Conservation (phyloP, 2,888 invertebrate genomes). For the Rhorus exstirpatorius region DNA sequence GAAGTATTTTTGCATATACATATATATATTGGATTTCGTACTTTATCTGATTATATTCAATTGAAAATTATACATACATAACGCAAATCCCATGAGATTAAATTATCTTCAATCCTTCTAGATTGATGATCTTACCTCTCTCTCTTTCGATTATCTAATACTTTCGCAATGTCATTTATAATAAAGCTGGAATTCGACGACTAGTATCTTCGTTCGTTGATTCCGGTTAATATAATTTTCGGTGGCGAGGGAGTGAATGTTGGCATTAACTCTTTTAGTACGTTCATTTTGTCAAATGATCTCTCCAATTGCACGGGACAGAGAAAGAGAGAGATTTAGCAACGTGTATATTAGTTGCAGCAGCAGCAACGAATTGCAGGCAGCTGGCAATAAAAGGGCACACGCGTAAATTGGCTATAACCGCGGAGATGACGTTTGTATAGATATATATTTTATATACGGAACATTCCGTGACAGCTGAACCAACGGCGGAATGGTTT, state of each 20-base stretch:
- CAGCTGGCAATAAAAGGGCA: constrained; percentile 10
- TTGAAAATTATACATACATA: constrained; percentile 1
- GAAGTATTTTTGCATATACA: background rate
- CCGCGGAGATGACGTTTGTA: background rate
- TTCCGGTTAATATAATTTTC: constrained; percentile 11
- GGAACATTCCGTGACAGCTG: background rate
- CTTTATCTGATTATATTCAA: constrained; percentile 17
- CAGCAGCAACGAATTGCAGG: constrained; percentile 5
- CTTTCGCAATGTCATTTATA: background rate
- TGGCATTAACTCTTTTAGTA: background rate
- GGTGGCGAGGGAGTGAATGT: background rate
- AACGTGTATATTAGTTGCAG: background rate
- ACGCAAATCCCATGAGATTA: background rate
- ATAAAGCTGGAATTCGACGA: background rate
- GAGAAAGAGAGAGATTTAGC: constrained; percentile 24
- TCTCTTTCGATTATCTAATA: background rate
- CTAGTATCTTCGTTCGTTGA: background rate
- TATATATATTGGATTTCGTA: background rate
- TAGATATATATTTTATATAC: too few relatives aligned
- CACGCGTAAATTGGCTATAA: constrained; percentile 33
- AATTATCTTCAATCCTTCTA: background rate
- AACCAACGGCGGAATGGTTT: constrained; percentile 1
- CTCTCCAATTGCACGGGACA: constrained; percentile 21
- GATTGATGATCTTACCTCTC: background rate
- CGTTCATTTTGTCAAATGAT: constrained; percentile 37